These are phyloP conservation scores for Bufotes viridis DNA, from an alignment of 2,797 vertebrate species.

Conservation along the genomic window DNA sequence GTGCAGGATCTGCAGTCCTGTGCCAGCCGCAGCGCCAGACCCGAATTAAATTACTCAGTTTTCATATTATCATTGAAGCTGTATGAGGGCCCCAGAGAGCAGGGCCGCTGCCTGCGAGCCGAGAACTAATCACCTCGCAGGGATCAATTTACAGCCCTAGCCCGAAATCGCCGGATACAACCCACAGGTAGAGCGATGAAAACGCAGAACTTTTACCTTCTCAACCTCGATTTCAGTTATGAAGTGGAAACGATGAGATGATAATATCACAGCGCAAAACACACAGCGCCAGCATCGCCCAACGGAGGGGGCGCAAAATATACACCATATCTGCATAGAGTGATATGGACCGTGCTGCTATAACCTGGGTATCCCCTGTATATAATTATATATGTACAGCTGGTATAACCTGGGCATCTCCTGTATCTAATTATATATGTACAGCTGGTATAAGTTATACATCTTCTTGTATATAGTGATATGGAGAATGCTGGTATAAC, in stretches of 20 bases:
- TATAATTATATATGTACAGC: not conserved
- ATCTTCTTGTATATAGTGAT: not conserved
- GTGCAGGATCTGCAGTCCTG: conserved; percentile 16
- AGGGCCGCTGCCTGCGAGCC: not conserved
- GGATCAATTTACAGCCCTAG: conserved; percentile 49
- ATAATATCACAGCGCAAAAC: not conserved
- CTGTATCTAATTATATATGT: not conserved
- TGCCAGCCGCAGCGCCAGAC: conserved; percentile 29
- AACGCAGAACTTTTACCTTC: not conserved
- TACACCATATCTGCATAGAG: no score
- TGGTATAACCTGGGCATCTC: not conserved
- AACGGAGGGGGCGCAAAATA: no score
- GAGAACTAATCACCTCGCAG: conserved; percentile 31
- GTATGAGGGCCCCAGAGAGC: conserved; percentile 23
- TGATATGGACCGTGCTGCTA: no score
- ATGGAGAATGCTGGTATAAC: not conserved
- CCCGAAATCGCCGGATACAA: not conserved
- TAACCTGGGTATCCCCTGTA: not conserved
- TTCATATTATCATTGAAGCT: conserved; percentile 39
- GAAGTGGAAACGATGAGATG: not conserved
- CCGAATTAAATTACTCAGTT: conserved; percentile 48
- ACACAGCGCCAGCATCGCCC: no score
- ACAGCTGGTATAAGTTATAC: no score
- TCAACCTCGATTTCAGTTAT: not conserved
- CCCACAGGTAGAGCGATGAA: not conserved